Base-by-base conservation (phyloP, 1,140 invertebrate species). In the Babylonia areolata region DNA sequence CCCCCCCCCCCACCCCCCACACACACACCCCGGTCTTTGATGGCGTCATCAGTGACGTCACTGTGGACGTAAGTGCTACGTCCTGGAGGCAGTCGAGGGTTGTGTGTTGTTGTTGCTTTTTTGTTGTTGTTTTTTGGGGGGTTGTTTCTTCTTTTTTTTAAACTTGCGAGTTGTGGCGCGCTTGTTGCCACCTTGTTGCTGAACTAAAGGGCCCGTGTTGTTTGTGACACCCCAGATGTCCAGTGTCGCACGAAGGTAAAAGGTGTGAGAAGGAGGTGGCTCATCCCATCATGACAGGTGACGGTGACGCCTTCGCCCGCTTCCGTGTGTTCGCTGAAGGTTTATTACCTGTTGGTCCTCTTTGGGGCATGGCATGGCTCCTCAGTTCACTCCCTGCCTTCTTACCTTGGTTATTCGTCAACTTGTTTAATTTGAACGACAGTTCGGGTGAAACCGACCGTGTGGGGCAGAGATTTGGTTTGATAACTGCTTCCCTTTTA, bases 331-430 rank as follows among this genome's bases (percentile, higher is more conserved):
- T 69, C 33, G 15, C 82, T 64, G 71, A 12, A 84, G 82, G 82
- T 84, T 69, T 42, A 75, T 39, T 39, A 42, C 35, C 64, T 42
- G 82, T 84, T 84, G 40, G n/a, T 39, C 35, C 20, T 39, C 69
- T 31, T 31, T 84, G 33, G n/a, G 64, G 82, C 82, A 84, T 84
- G 82, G 82, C 82, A 84, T 84, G 82, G 40, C 82, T 84, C 82
- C 42, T 39, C 58, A 64, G 58, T 64, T 64, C 58, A 64, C 5
- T 23, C 58, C 58, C 58, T 64, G 20, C 17, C 58, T 64, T 51
- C 46, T 64, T 64, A 64, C 28, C 28, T 64, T 64, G 58, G 5
- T 64, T 64, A 23, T 5, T 64, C 23, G 6, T 51, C 46, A 51
- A n/a, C 28, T 20, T 11, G 15, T 23, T 64, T 73, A 3, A 6